Base-by-base conservation (phyloP, 2,888 invertebrate genomes). In the Apotomis turbidana region DNA sequence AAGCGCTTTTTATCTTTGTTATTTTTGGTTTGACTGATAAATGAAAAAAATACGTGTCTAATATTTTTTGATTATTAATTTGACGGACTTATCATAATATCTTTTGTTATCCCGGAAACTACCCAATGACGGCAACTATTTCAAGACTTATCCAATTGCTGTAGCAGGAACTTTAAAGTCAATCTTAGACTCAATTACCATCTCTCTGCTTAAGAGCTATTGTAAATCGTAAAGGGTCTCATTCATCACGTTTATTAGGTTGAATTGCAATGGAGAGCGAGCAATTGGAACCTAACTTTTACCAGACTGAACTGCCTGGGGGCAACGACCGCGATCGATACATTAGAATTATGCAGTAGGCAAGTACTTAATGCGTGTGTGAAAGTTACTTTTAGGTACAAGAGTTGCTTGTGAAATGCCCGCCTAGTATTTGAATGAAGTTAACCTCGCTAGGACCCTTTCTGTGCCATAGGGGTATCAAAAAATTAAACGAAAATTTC, bases 221-320 rank as follows among this genome's bases (percentile, higher is more conserved):
- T 55, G 44, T 64, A 38, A 68, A 59, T 46, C 46, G 41, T 9
- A 13, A 66, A 68, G 62, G 68, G 68, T 54, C 52, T 54, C 67
- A 67, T 68, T 72, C 58, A 54, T 72, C 54, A 72, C 52, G 27
- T 27, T 72, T 68, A 68, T 72, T 62, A 57, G 49, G 58, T 38
- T 76, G 68, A 76, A 77, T 77, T 76, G 75, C 61, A 62, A 61
- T 73, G 73, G 75, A 74, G 66, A 68, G 73, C 58, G 70, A 71
- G 58, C 76, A 76, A 75, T 76, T 76, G 75, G 59, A 67, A 61
- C 70, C 55, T 67, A 70, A 71, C 67, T 71, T 74, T 74, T 74
- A 70, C 70, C 61, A 63, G 72, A 68, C 44, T n/a, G 27, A 70
- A 62, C 69, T 59, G 59, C 57, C 27, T 54, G 46, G 68, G 71